Conservation (phyloP, 2,113 vertebrate species). For the Grammomys surdaster region DNA sequence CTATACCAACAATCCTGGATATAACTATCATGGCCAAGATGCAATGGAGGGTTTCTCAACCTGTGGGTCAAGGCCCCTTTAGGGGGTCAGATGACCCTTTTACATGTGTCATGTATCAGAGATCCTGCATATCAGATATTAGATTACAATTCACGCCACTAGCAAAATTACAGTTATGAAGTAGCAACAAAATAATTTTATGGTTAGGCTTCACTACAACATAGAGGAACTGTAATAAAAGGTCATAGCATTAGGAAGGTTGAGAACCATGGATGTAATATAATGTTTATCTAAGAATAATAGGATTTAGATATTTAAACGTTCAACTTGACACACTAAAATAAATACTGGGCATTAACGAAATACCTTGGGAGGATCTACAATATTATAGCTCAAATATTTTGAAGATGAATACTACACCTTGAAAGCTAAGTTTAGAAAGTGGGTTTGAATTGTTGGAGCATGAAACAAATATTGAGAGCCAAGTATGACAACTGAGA, state of each 20-base stretch:
- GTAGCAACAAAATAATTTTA: not conserved
- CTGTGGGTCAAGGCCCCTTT: no score
- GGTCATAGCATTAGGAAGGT: not conserved
- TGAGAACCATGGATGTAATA: not conserved
- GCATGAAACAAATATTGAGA: not conserved
- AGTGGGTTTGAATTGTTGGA: constrained; percentile 10
- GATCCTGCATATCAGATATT: not conserved
- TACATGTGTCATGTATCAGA: not conserved
- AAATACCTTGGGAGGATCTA: constrained; percentile 19
- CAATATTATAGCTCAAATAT: constrained; percentile 34
- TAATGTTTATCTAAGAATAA: constrained; percentile 56
- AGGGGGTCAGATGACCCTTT: not conserved
- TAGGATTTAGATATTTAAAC: constrained; percentile 63
- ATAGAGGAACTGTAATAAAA: not conserved
- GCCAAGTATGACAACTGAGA: constrained; percentile 4
- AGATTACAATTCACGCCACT: not conserved
- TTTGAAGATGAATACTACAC: constrained; percentile 35
- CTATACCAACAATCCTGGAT: constrained; percentile 10
- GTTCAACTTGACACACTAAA: constrained; percentile 59
- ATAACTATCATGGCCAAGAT: not conserved
- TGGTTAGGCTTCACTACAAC: not conserved
- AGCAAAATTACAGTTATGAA: not conserved
- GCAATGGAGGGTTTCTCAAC: not conserved
- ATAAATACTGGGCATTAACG: constrained; percentile 24
- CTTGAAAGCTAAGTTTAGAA: constrained; percentile 11